A percentile compares a stretch with the other conserved stretches of the same genome.
phyloP scores from a whole-genome alignment of 2,888 invertebrate species.

The Steinernema scapterisci region DNA sequence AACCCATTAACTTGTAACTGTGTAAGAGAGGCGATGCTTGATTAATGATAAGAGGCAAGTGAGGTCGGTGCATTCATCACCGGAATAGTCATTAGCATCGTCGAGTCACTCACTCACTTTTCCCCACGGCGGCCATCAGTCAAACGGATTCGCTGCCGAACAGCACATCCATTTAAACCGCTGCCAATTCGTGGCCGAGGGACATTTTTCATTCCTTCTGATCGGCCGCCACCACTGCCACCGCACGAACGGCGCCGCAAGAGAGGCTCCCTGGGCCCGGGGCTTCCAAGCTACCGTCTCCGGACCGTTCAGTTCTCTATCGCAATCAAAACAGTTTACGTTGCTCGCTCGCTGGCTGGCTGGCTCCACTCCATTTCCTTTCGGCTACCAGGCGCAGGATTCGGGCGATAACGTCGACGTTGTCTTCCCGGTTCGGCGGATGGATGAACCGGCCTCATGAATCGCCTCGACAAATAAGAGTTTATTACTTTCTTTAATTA shows the following conservation, averaged over 20 bases:
- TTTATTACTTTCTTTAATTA: constrained; percentile 32
- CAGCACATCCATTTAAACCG: constrained; percentile 29
- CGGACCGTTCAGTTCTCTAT: background rate
- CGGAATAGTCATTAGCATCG: constrained; percentile 33
- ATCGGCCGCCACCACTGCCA: constrained; percentile 27
- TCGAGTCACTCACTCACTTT: constrained; percentile 32
- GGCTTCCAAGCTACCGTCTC: constrained; percentile 4
- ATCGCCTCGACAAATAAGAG: constrained; percentile 27
- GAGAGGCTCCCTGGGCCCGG: background rate
- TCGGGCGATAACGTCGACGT: background rate
- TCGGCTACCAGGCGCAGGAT: background rate
- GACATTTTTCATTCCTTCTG: constrained; percentile 26
- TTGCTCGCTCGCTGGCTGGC: too few relatives aligned
- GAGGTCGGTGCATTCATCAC: constrained; percentile 32
- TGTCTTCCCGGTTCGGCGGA: too few relatives aligned
- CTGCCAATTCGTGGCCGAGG: constrained; percentile 28
- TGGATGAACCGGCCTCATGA: constrained; percentile 30
- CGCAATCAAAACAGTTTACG: background rate
- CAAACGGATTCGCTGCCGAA: constrained; percentile 23
- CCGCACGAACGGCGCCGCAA: background rate
- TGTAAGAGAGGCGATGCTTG: constrained; percentile 20
- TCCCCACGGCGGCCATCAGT: constrained; percentile 31
- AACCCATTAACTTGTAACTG: constrained; percentile 32
- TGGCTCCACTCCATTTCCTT: background rate
- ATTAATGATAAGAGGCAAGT: constrained; percentile 31